phyloP scores from a whole-genome alignment of 1,140 invertebrate species.

The Cydia fagiglandana region DNA sequence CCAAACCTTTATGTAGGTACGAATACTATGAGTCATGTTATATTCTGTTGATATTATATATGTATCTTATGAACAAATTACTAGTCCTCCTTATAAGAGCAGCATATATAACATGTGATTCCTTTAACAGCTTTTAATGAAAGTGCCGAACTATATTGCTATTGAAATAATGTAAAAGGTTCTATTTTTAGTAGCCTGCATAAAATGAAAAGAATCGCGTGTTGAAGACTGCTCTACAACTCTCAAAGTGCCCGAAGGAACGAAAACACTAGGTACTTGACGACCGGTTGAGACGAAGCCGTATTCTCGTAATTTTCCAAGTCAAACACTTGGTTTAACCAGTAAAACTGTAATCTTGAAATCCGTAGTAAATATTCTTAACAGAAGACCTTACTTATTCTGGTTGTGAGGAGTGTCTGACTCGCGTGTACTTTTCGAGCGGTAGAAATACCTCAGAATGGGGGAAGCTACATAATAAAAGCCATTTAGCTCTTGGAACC shows the following conservation, averaged over 20 bases:
- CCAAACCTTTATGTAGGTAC: background rate
- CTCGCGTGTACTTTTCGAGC: background rate
- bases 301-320: background rate
- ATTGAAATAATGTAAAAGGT: conserved; percentile 33
- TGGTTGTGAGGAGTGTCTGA: background rate
- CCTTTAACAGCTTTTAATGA: background rate
- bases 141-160: background rate
- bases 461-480: background rate
- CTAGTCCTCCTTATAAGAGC: too few relatives aligned
- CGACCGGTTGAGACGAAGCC: conserved; percentile 30
- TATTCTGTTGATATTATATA: too few relatives aligned
- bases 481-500: conserved; percentile 8
- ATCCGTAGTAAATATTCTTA: background rate
- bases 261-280: conserved; percentile 43
- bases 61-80: background rate
- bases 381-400: background rate
- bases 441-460: background rate
- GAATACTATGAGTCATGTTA: too few relatives aligned
- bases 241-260: conserved; percentile 44
- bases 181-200: conserved; percentile 46
- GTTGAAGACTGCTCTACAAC: conserved; percentile 34
- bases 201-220: conserved; percentile 46
- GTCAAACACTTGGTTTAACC: background rate
- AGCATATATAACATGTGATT: background rate
- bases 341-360: background rate